phyloP scores from a whole-genome alignment of 2,888 invertebrate species.

The Trichopoda pennipes region DNA sequence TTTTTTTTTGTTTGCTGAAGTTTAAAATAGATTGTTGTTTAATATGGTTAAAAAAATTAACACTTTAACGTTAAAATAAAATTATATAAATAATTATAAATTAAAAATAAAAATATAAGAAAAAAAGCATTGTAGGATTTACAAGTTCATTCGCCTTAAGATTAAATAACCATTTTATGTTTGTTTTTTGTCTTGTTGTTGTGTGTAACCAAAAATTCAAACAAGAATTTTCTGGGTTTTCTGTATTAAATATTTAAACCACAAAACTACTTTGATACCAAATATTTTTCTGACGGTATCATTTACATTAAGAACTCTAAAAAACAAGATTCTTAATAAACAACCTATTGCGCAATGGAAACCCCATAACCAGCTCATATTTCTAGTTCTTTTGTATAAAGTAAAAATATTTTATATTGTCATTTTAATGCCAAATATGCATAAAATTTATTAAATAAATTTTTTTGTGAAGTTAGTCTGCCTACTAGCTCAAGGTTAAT shows the following conservation, averaged over 20 bases:
- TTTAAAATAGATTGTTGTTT: conserved; percentile 2
- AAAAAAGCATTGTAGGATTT: not conserved
- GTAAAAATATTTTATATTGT: not conserved
- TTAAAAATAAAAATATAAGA: too few relatives aligned
- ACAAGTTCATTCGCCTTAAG: not conserved
- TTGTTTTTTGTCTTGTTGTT: conserved; percentile 4
- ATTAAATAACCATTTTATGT: conserved; percentile 29
- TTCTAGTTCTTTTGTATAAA: not conserved
- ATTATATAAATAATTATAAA: conserved; percentile 15
- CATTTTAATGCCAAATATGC: conserved; percentile 24
- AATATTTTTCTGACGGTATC: conserved; percentile 43
- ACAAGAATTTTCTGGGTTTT: conserved; percentile 39
- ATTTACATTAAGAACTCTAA: conserved; percentile 53
- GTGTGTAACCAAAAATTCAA: not conserved
- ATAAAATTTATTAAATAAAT: not conserved
- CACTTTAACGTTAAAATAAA: not conserved
- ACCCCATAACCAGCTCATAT: conserved; percentile 37
- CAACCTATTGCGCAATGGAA: conserved; percentile 32
- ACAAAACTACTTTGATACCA: conserved; percentile 27
- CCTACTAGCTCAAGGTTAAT: conserved; percentile 55
- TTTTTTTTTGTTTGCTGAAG: conserved; percentile 24
- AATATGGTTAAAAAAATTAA: not conserved
- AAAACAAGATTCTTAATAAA: conserved; percentile 18
- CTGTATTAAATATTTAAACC: conserved; percentile 55
- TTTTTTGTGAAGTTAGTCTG: not conserved